phyloP scores from a whole-genome alignment of 1,140 invertebrate genomes.

The Euura saliciscinereae region DNA sequence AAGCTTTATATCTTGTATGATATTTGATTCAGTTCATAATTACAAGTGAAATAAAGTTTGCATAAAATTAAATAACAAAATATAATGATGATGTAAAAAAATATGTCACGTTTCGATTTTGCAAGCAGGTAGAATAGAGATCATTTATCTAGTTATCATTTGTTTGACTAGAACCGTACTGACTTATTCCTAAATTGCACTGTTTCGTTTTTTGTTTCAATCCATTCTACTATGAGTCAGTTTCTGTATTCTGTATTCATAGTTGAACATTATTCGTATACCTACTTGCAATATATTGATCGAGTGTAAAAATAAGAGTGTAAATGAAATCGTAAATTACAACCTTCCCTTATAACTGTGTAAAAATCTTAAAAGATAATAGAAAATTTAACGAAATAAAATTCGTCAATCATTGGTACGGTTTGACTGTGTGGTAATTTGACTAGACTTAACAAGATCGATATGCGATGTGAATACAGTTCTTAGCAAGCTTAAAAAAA shows the following conservation, averaged over 20 bases:
- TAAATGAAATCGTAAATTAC: neutral
- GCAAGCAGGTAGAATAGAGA: conserved; percentile 33
- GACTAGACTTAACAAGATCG: conserved; percentile 5
- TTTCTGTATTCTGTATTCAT: no score
- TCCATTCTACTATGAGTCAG: neutral
- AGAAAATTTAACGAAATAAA: neutral
- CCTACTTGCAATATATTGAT: neutral
- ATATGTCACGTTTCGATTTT: neutral
- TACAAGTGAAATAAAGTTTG: neutral
- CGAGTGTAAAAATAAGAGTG: no score
- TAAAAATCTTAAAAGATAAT: no score
- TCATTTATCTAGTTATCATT: conserved; percentile 3
- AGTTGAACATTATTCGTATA: neutral
- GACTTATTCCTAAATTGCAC: conserved; percentile 33
- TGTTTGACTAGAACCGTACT: conserved; percentile 30
- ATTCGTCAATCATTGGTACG: neutral
- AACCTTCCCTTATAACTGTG: neutral
- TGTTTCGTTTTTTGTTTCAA: conserved; percentile 9
- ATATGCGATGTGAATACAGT: conserved; percentile 4
- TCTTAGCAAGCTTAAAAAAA: neutral
- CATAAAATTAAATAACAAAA: neutral
- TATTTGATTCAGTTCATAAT: neutral
- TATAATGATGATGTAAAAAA: neutral
- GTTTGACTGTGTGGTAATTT: conserved; percentile 1
- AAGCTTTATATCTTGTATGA: conserved; percentile 20